phyloP scores from a whole-genome alignment of 2,888 invertebrate species.

The Pseudococcus viburni region DNA sequence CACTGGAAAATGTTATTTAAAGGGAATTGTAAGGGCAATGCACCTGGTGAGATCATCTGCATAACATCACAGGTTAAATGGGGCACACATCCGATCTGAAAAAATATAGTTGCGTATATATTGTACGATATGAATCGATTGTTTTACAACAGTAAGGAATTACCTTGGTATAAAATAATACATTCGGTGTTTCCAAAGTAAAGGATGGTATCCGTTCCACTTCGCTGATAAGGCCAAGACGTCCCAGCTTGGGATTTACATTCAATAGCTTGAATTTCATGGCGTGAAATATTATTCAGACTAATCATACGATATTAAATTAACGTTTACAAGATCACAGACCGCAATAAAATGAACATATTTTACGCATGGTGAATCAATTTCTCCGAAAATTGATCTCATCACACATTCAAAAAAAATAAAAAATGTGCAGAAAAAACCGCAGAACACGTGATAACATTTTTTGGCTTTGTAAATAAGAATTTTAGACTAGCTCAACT shows the following conservation, averaged over 20 bases:
- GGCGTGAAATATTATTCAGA: neutral
- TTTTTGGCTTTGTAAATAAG: neutral
- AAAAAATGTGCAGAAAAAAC: too few relatives aligned
- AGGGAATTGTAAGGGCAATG: constrained; percentile 81
- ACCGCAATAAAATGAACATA: too few relatives aligned
- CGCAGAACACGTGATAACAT: neutral
- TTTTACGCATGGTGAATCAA: too few relatives aligned
- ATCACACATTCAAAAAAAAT: too few relatives aligned
- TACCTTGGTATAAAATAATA: constrained; percentile 62
- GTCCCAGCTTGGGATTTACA: constrained; percentile 12
- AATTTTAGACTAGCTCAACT: neutral
- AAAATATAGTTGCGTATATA: neutral
- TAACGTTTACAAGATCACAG: too few relatives aligned
- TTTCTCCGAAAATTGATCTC: too few relatives aligned
- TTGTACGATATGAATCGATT: too few relatives aligned
- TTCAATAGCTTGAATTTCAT: constrained; percentile 61
- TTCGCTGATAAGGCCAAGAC: constrained; percentile 57
- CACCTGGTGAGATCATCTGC: constrained; percentile 73
- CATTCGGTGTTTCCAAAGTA: constrained; percentile 58
- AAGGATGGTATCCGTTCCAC: constrained; percentile 57
- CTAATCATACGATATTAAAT: too few relatives aligned
- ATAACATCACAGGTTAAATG: constrained; percentile 86
- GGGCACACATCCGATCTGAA: constrained; percentile 85
- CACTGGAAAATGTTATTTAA: constrained; percentile 80
- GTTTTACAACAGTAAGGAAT: neutral